Conservation (phyloP, 2,888 invertebrate genomes). For the Platycheirus rosarum region DNA sequence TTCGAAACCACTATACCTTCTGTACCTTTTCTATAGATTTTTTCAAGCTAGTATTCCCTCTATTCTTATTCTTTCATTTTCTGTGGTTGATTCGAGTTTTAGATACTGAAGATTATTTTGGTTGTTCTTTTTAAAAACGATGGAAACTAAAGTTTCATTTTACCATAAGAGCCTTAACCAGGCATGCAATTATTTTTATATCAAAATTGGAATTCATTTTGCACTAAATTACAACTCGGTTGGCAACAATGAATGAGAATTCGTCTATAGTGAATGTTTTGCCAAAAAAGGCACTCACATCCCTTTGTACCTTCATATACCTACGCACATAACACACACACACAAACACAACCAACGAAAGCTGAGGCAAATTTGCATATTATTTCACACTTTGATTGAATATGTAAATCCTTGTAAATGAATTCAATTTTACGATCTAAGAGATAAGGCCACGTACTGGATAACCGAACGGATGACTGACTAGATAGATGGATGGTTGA, state of each 20-base stretch:
- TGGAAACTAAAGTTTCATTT: too few species aligned
- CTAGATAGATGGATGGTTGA: conserved; percentile 69
- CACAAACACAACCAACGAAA: conserved; percentile 9
- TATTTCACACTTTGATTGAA: conserved; percentile 78
- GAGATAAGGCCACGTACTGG: conserved; percentile 75
- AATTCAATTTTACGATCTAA: conserved; percentile 77
- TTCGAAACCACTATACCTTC: too few species aligned
- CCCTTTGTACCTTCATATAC: conserved; percentile 12
- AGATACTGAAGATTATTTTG: too few species aligned
- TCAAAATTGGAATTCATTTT: too few species aligned
- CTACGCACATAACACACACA: conserved; percentile 48
- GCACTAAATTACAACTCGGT: too few species aligned
- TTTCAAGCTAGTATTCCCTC: too few species aligned
- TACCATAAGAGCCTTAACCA: too few species aligned
- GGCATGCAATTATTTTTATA: too few species aligned
- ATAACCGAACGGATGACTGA: conserved; percentile 71
- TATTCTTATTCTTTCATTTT: too few species aligned
- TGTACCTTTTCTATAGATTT: too few species aligned
- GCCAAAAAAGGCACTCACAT: conserved; percentile 32
- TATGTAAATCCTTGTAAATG: conserved; percentile 77
- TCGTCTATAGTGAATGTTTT: not conserved
- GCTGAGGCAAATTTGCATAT: conserved; percentile 76
- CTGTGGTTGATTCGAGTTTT: too few species aligned
- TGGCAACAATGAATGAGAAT: conserved; percentile 1
- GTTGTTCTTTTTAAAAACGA: too few species aligned